A percentile compares a stretch with the other conserved stretches of the same genome.
These are phyloP conservation scores for Trinectes maculatus DNA, from an alignment of 2,113 vertebrate genomes.

Conservation along the genomic window DNA sequence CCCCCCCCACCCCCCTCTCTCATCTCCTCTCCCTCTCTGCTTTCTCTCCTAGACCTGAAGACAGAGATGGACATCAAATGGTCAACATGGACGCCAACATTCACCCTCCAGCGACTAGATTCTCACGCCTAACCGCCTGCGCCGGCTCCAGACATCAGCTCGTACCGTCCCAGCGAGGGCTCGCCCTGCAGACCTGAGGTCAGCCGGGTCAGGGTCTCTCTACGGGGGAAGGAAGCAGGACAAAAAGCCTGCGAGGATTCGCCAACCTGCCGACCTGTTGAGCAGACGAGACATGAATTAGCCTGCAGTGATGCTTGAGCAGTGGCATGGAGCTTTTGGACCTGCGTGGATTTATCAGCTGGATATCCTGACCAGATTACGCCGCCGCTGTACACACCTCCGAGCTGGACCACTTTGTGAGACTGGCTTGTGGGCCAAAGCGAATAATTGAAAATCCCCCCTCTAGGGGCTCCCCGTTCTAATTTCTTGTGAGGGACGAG, in stretches of 20 bases:
- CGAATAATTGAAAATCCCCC: slow-evolving; percentile 68
- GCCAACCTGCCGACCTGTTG: slow-evolving; percentile 48
- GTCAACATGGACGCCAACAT: slow-evolving; percentile 57
- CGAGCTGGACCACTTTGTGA: slow-evolving; percentile 53
- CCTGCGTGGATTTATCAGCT: slow-evolving; percentile 66
- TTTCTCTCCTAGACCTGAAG: slow-evolving; percentile 57
- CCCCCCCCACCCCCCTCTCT: slow-evolving; percentile 45
- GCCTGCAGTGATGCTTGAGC: slow-evolving; percentile 63
- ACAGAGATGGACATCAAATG: slow-evolving; percentile 57
- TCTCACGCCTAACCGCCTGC: slow-evolving; percentile 43
- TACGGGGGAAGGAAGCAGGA: slow-evolving; percentile 26
- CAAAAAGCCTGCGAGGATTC: slow-evolving; percentile 37
- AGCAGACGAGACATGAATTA: slow-evolving; percentile 54
- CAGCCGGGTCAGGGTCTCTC: background rate
- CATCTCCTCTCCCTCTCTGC: slow-evolving; percentile 40
- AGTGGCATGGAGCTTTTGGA: slow-evolving; percentile 59
- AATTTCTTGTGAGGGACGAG: slow-evolving; percentile 50
- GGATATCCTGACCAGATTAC: slow-evolving; percentile 69
- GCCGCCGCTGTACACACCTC: slow-evolving; percentile 50
- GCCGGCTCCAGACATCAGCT: slow-evolving; percentile 42
- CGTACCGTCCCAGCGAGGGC: slow-evolving; percentile 13
- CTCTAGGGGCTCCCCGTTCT: slow-evolving; percentile 38
- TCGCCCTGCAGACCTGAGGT: slow-evolving; percentile 35
- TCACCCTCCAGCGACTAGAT: slow-evolving; percentile 41
- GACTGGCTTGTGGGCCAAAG: slow-evolving; percentile 66